phyloP scores from a whole-genome alignment of 2,797 vertebrate species.

The Hydrophis major region DNA sequence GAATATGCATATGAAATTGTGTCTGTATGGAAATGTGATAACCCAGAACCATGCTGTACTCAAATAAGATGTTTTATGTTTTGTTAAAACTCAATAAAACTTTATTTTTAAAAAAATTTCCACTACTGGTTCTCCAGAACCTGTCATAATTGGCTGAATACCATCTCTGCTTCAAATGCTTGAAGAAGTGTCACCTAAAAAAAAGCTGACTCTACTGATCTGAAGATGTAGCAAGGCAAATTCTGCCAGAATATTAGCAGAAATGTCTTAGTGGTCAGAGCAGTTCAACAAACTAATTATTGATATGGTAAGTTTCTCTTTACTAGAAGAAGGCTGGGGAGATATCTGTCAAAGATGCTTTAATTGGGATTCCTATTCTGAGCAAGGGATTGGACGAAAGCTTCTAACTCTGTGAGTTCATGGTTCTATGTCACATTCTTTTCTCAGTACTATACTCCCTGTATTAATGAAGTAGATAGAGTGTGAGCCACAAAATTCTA shows the following conservation, averaged over 20 bases:
- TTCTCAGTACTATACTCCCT: not conserved
- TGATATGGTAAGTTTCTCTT: not conserved
- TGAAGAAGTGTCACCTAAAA: not conserved
- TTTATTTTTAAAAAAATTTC: too few relatives aligned
- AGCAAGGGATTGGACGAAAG: not conserved
- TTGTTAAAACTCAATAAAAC: too few relatives aligned
- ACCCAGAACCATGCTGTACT: too few relatives aligned
- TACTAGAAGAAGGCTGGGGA: not conserved
- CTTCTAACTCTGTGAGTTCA: not conserved
- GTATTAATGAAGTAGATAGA: not conserved
- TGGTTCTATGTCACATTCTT: not conserved
- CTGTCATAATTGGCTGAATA: too few relatives aligned
- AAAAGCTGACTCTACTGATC: not conserved
- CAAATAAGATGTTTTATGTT: too few relatives aligned
- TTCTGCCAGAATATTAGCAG: not conserved
- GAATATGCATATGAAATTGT: too few relatives aligned
- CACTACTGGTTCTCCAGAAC: too few relatives aligned
- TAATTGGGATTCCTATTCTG: not conserved
- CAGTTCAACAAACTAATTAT: not conserved
- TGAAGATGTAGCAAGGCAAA: not conserved
- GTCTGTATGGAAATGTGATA: too few relatives aligned
- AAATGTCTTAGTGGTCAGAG: not conserved
- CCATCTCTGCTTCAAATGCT: not conserved
- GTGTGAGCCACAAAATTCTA: not conserved
- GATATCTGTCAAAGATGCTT: not conserved